Evolutionary conservation across 2,888 invertebrate genomes (phyloP), one percentile per base, ranked within the genome.

Genomic region (Candidula unifasciata): DNA sequence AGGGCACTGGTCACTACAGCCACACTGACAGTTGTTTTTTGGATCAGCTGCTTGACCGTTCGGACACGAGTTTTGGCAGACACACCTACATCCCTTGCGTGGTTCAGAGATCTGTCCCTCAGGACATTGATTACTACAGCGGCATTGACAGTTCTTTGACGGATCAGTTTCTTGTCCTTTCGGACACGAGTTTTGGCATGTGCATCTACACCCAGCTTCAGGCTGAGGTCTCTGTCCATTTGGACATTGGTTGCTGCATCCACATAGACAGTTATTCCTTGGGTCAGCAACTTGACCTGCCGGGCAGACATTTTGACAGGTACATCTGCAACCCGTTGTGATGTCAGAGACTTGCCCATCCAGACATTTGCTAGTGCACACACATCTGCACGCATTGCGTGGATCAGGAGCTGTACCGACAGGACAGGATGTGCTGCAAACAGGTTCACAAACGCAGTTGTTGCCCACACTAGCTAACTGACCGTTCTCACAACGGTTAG

Each of bases 271-370:
- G 16, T 37, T 66, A 24, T 80, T 80, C 8, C 21, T 68, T 16
- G 66, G 66, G 80, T 80, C 69, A 5, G 18, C 52, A 16, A 52
- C 30, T 69, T 80, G 52, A 6, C 80, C 69, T 69, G 0, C 6
- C 8, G 80, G 80, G 69, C 80, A 80, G 24, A 66, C n/a, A 10
- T 52, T 52, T 52, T 52, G 44, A 21, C 80, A 80, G 27, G 24
- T 27, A 37, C 79, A 79, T 24, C 6, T 33, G 66, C 79, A 79
- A 16, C 44, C 35, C 10, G 64, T 24, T 2, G 5, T 66, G 24
- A 66, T 21, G 18, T 79, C 66, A 18, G 79, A 8, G 6, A 64
- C 37, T n/a, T 60, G 79, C 5, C 66, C 66, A 44, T 21, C 3
- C 18, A 44, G 79, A 66, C 79, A 79, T 1, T 6, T 18, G 13